Evolutionary conservation across 2,113 vertebrate genomes (phyloP), one percentile per base, ranked within the genome.

Genomic region (Anolis carolinensis): DNA sequence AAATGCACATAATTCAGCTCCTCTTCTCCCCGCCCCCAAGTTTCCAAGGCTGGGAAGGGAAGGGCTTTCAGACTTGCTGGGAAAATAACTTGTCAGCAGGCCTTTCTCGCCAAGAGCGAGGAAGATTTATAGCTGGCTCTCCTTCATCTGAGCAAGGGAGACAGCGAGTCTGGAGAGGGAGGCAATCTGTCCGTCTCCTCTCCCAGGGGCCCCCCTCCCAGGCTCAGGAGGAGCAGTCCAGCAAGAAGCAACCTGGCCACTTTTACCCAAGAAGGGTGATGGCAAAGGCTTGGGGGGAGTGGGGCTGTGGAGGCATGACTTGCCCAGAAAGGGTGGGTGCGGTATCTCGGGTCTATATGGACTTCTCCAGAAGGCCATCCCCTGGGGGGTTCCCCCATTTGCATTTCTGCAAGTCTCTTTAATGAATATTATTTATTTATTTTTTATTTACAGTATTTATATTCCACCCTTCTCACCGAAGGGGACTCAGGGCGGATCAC

Each of bases 101-200:
- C 65, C 32, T 21, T n/a, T n/a, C 13, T 39, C 39, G 76, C 76
- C 50, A 48, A 79, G 34, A 44, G 34, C 1, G 5, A 44, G 39
- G 39, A 18, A 79, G 84, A 86, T 86, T 86, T 86, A 86, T 86
- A 8, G 68, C 65, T 0, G 11, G 62, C 62, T 36, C 14, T 62
- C 59, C 63, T 55, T 68, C 62, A 13, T 63, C 76, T 32, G 34
- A 9, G 62, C 36, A 21, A 86, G 77, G 76, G 84, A 72, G 84
- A 73, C 76, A 79, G 50, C 3, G 13, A 86, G 76, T 80, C 76
- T 86, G 6, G 67, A 5, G 34, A 25, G 13, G 20, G 50, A 50
- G 74, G 67, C 67, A 5, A 32, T 71, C 34, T 21, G 48, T 72
- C 67, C 50, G 2, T 81, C 55, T 86, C 8, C 3, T 7, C 76